phyloP scores from a whole-genome alignment of 2,888 invertebrate genomes.

The Agrotis segetum region DNA sequence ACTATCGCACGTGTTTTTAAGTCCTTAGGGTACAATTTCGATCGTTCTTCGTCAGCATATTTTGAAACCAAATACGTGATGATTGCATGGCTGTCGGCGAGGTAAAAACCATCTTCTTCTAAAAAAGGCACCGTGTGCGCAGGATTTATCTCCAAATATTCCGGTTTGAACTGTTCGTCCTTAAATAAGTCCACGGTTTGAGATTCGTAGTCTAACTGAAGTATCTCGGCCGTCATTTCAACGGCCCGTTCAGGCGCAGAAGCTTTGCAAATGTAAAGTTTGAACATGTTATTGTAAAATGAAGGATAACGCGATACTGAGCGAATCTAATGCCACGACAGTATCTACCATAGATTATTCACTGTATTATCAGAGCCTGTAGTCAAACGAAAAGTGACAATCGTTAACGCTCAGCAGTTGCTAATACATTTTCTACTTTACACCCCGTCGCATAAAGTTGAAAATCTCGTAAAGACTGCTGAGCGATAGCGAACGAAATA shows the following conservation, averaged over 20 bases:
- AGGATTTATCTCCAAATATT: slow-evolving; percentile 72
- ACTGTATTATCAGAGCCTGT: neutral
- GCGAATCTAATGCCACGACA: neutral
- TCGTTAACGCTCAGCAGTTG: too few species aligned
- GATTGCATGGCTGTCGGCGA: slow-evolving; percentile 75
- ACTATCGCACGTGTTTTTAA: slow-evolving; percentile 67
- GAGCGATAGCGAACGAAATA: too few species aligned
- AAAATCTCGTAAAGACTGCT: too few species aligned
- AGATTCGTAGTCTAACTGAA: slow-evolving; percentile 68
- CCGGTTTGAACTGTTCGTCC: slow-evolving; percentile 66
- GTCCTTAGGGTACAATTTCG: slow-evolving; percentile 70
- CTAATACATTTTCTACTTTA: too few species aligned
- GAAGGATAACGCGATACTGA: neutral
- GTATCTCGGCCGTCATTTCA: slow-evolving; percentile 68
- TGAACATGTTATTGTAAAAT: neutral
- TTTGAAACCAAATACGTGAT: slow-evolving; percentile 74
- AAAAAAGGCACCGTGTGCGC: slow-evolving; percentile 71
- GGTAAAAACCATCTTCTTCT: slow-evolving; percentile 72
- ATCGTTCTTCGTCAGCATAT: slow-evolving; percentile 70
- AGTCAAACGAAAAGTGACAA: too few species aligned
- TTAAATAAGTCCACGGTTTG: slow-evolving; percentile 60
- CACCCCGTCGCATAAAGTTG: too few species aligned
- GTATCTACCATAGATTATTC: neutral
- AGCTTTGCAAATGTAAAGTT: slow-evolving; percentile 65
- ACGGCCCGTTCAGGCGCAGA: slow-evolving; percentile 71